Evolutionary conservation across 1,140 invertebrate genomes (phyloP), one percentile per base, ranked within the genome.

Genomic region (Mesaphorura yosii): DNA sequence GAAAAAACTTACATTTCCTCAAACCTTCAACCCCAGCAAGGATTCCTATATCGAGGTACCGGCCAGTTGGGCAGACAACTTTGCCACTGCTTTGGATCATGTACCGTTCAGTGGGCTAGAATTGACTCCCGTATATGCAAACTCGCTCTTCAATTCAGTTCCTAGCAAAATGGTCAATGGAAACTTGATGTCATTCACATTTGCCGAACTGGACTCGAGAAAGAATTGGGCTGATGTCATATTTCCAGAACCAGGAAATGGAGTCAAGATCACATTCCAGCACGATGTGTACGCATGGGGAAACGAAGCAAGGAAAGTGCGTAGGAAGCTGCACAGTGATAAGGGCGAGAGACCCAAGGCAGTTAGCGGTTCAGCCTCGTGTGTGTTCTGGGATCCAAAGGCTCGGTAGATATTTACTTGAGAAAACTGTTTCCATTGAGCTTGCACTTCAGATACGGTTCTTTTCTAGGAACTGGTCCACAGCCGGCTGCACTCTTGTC

Each of bases 401-500:
- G 27, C 17, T 44, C 5, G 17, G 40, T 41, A 17, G 17, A 17
- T 37, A 37, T 17, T 12, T 12, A 37, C 34, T 37, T 12, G 12
- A 17, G 17, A 17, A 12, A 37, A 37, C 17, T 37, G 12, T 26
- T 46, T 46, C 28, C 7, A 46, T 7, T 23, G 12, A 46, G 12
- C 19, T 46, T 20, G 12, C 6, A 7, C 23, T 46, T 20, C 7
- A 42, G 7, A 19, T 10, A 20, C 12, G 6, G 5, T 19, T 46
- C 22, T 19, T 17, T 46, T 46, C 22, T 22, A 46, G 44, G 19
- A 26, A 20, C 28, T 46, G 44, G 44, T 46, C 44, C 15, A 7
- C 25, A 10, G 17, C 23, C 49, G 78, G 78, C 2, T 79, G 78
- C 61, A 48, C 60, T 22, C 54, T 76, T 4, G 53, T 69, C 3